Base-by-base conservation (phyloP, 2,888 invertebrate species). In the Esperia sulphurella region DNA sequence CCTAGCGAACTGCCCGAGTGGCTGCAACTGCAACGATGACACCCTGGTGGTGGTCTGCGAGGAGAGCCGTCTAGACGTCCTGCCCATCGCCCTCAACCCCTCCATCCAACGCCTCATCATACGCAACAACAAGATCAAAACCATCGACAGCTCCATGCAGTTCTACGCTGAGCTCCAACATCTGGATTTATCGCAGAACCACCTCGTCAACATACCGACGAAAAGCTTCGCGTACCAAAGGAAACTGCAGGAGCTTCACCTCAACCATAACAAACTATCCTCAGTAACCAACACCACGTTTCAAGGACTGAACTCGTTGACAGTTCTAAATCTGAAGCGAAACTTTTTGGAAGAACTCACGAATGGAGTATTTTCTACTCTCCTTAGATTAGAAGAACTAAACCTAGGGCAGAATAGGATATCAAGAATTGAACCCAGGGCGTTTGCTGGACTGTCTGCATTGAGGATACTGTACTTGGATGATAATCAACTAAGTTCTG, bases 61-160 rank as follows among this genome's bases (percentile, higher is more conserved):
- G 63, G 94, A 94, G 72, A 96, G 96, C 71, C 95, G 95, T 60
- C 91, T 97, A 53, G 96, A 96, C 84, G 96, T 96, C 47, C 92
- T 97, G 53, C 97, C 97, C 53, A 97, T 97, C 68, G 95, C 96
- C 2, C 90, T 97, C 55, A 97, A 97, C 86, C 98, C 98, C 38
- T 95, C 95, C 65, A 96, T 97, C 55, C 95, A 95, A 74, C 92
- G 96, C 47, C 92, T 97, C 65, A 94, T 96, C 61, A 92, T 97
- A 54, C 93, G 94, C 66, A 95, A 95, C 79, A 97, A 96, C 79
- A 94, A 94, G 68, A 96, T 97, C 67, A 96, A 95, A 78, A 95
- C 95, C 12, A 95, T 97, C 59, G 96, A 97, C 79, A 95, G 95
- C 43, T 95, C 96, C 21, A 95, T 97, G 83, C 95, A 95, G 74